Base-by-base conservation (phyloP, 2,888 invertebrate species). In the Cheilosia vulpina region DNA sequence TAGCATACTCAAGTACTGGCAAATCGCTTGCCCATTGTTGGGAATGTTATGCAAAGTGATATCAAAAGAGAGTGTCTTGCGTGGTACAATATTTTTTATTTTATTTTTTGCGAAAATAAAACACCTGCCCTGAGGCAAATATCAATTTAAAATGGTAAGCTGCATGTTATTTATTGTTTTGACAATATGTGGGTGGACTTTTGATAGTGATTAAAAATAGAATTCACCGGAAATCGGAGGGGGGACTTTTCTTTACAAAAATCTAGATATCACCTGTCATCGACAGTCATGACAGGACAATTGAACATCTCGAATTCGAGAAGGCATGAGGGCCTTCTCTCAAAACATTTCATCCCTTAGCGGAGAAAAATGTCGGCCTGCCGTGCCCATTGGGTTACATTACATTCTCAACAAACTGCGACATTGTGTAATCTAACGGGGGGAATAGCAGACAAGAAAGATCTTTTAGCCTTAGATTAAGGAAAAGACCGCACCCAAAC, bases 331-430 rank as follows among this genome's bases (percentile, higher is more conserved):
- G 27, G 27, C 2, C 6, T 27, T 6, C 27, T 0, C 6, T 27
- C 27, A 5, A 27, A 24, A 6, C 6, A 6, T 27, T 27, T 13
- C 13, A 13, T 38, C 38, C 0, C 1, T 38, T 13, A 13, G 1
- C 38, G 11, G 4, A 38, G 38, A 4, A 38, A 52, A 52, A n/a
- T 52, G 15, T 19, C n/a, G n/a, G n/a, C 21, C 21, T 19, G 50
- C 19, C 9, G 17, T 19, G 11, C 4, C 19, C n/a, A n/a, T n/a
- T n/a, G n/a, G n/a, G n/a, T n/a, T n/a, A n/a, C n/a, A n/a, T 21
- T 53, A 53, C 52, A 53, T 53, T 21, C 13, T n/a, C 27, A 27
- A 53, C 27, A 53, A 53, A 53, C 52, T 13, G 24, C 27, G 7
- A 53, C 27, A 53, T 52, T 5, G 15, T 52, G 2, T 7, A 24